phyloP scores from a whole-genome alignment of 2,797 vertebrate species.

The Rhynchonycteris naso region DNA sequence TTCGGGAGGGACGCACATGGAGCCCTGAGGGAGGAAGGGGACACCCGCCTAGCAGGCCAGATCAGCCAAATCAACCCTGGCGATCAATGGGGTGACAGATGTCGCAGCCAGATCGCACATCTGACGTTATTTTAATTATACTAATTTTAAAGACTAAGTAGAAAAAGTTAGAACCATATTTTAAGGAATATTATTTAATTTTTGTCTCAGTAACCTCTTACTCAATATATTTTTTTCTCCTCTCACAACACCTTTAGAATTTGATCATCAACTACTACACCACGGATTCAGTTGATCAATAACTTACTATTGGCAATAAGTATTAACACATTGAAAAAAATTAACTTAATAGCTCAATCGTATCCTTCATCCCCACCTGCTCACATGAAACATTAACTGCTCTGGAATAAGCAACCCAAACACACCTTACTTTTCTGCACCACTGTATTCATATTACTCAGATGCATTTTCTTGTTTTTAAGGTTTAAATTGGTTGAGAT shows the following conservation, averaged over 20 bases:
- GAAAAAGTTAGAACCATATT: constrained; percentile 52
- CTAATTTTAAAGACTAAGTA: constrained; percentile 26
- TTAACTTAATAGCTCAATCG: background rate
- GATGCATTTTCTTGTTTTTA: constrained; percentile 23
- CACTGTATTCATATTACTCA: constrained; percentile 37
- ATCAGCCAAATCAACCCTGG: too few species aligned
- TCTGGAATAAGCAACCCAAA: background rate
- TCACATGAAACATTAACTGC: background rate
- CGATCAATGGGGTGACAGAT: too few species aligned
- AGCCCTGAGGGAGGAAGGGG: too few species aligned
- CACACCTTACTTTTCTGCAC: background rate
- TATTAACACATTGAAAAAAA: background rate
- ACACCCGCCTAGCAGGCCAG: too few species aligned
- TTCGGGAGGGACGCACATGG: too few species aligned
- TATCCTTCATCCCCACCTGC: background rate
- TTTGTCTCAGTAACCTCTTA: constrained; percentile 32
- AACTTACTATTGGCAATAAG: background rate
- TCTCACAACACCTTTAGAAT: background rate
- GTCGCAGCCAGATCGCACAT: too few species aligned
- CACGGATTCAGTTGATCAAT: background rate
- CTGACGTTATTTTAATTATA: constrained; percentile 53
- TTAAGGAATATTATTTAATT: constrained; percentile 15
- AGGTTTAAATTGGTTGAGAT: constrained; percentile 25
- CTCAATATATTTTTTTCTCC: constrained; percentile 10
- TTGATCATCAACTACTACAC: background rate